Evolutionary conservation across 2,797 vertebrate genomes (phyloP).

Genomic region (Rallus crepitans): DNA sequence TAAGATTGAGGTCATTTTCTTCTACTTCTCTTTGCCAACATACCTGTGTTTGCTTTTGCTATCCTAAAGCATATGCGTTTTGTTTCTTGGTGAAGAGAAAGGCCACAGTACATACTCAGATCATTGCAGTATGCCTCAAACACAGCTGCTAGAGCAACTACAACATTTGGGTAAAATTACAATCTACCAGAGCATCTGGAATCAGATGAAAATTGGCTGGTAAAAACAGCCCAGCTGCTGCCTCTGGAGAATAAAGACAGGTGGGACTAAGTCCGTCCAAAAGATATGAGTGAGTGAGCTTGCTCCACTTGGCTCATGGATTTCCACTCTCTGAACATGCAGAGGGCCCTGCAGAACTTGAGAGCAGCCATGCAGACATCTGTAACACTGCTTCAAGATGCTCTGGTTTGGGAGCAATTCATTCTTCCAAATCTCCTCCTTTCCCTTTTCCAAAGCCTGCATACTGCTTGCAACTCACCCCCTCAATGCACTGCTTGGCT

Average conservation of each 20-base stretch:
- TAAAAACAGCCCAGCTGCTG: background rate
- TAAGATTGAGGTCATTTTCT: constrained; percentile 1
- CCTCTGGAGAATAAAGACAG: background rate
- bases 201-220: constrained; percentile 5
- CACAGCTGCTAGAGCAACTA: background rate
- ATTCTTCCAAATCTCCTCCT: background rate
- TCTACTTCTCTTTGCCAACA: background rate
- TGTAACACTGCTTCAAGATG: background rate
- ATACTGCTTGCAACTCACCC: background rate
- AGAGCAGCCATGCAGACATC: background rate
- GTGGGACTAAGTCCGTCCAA: background rate
- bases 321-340: background rate
- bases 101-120: background rate
- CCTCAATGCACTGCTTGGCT: background rate
- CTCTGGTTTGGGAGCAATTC: background rate
- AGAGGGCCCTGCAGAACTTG: background rate
- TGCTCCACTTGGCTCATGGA: background rate
- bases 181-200: background rate
- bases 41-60: constrained; percentile 20
- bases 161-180: background rate
- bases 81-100: background rate
- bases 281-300: background rate
- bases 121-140: background rate
- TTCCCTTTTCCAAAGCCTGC: background rate
- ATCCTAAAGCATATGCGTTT: background rate